phyloP scores from a whole-genome alignment of 1,140 invertebrate species.

The Monomorium pharaonis region DNA sequence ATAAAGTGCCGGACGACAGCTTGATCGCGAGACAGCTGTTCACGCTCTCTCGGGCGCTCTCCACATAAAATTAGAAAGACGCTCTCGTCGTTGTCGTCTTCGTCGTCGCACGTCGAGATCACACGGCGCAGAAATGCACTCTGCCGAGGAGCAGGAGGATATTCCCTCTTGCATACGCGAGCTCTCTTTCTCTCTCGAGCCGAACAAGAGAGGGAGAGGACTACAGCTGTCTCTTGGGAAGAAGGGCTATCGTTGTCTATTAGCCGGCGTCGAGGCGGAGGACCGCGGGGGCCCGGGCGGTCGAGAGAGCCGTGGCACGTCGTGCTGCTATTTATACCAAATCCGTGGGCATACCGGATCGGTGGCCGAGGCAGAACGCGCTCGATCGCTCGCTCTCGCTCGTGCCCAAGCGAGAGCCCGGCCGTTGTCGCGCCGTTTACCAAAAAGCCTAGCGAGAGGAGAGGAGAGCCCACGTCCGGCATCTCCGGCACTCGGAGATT shows the following conservation, averaged over 20 bases:
- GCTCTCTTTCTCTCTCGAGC: background rate
- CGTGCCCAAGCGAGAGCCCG: background rate
- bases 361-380: constrained; percentile 60
- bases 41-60: constrained; percentile 38
- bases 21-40: constrained; percentile 59
- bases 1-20: constrained; percentile 57
- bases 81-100: constrained; percentile 39
- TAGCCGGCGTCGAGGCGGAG: constrained; percentile 41
- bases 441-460: constrained; percentile 45
- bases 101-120: constrained; percentile 48
- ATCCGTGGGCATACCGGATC: constrained; percentile 74
- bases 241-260: constrained; percentile 61
- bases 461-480: background rate
- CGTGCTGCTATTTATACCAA: constrained; percentile 70
- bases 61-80: constrained; percentile 51
- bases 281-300: background rate
- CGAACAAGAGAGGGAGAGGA: background rate
- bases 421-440: constrained; percentile 44
- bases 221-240: constrained; percentile 45
- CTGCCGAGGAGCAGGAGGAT: background rate
- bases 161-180: constrained; percentile 18
- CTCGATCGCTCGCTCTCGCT: constrained; percentile 5
- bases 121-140: constrained; percentile 35
- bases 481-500: constrained; percentile 49
- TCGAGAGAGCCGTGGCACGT: constrained; percentile 47